A percentile compares a stretch with the other conserved stretches of the same genome.
These are phyloP conservation scores for Rousettus madagascariensis DNA, from an alignment of 2,797 vertebrate species.

Conservation along the genomic window DNA sequence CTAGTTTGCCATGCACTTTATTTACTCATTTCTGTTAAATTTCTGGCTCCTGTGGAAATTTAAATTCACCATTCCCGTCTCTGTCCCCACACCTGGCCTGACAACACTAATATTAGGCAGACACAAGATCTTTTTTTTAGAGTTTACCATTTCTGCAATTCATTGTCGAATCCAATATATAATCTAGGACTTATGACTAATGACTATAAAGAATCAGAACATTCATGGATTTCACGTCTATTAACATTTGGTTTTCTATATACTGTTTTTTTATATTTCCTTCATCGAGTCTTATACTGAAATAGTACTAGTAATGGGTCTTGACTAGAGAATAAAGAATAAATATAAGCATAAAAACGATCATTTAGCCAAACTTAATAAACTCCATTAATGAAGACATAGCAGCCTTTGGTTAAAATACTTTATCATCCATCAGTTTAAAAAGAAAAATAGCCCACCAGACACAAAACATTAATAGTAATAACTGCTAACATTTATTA, in stretches of 20 bases:
- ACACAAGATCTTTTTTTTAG: background rate
- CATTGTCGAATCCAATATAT: background rate
- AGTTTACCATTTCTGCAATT: background rate
- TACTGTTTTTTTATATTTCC: slow-evolving; percentile 4
- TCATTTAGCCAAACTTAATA: slow-evolving; percentile 1
- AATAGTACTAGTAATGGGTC: background rate
- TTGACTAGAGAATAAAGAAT: slow-evolving; percentile 17
- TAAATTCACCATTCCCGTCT: background rate
- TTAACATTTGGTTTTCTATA: slow-evolving; percentile 38
- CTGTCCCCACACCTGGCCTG: background rate
- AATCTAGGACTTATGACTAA: background rate
- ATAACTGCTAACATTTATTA: background rate
- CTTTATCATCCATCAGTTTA: background rate
- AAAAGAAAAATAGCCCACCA: slow-evolving; percentile 9
- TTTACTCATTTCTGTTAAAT: background rate
- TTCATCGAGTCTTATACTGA: background rate
- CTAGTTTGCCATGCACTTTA: background rate
- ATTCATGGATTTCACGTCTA: background rate
- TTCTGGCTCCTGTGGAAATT: background rate
- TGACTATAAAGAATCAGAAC: background rate
- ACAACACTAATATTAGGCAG: background rate
- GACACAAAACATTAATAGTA: background rate
- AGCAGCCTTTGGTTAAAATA: background rate
- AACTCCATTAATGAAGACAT: background rate
- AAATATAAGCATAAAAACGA: background rate